Base-by-base conservation (phyloP, 1,140 invertebrate genomes). In the Chymomyza costata region DNA sequence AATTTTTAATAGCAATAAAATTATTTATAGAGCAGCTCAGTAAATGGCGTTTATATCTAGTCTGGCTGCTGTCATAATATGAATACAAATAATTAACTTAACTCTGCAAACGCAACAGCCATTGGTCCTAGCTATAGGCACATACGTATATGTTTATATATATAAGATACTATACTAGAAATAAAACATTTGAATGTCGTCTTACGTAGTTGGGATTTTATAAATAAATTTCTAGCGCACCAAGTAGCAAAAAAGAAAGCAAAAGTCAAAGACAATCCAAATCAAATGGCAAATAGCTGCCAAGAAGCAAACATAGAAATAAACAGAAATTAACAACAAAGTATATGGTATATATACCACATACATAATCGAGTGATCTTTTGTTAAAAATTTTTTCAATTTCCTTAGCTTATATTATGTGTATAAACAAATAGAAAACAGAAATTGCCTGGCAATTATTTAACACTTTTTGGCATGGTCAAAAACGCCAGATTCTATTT, bases 121-220 rank as follows among this genome's bases (percentile, higher is more conserved):
- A 44, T 50, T 61, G 41, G 52, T 50, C 52, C 44, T 19, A 63
- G 41, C 61, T 56, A 64, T 56, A 49, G 44, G 60, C 59, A 61
- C 55, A 64, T 64, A 64, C 31, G 43, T 10, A 45, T 39, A 50
- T 54, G 44, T 53, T 62, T 63, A 54, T 37, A 51, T 17, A 39
- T 32, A 43, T 35, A 43, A 13, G 13, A n/a, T 60, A 64, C 69
- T 68, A 56, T 34, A 52, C 70, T 76, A 76, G n/a, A n/a, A 76
- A 76, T 62, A 60, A 80, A 80, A 78, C 67, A 80, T 64, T 80
- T 80, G 66, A 78, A 80, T 78, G 71, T 71, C 71, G 73, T 71
- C 67, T 78, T 78, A 78, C 71, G 71, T 78, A 78, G 71, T 78
- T 78, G 73, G 45, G 11, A 35, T 57, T 71, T 71, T 78, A 78